Conservation (phyloP, 2,888 invertebrate species). For the Lasioglossum malachurum region DNA sequence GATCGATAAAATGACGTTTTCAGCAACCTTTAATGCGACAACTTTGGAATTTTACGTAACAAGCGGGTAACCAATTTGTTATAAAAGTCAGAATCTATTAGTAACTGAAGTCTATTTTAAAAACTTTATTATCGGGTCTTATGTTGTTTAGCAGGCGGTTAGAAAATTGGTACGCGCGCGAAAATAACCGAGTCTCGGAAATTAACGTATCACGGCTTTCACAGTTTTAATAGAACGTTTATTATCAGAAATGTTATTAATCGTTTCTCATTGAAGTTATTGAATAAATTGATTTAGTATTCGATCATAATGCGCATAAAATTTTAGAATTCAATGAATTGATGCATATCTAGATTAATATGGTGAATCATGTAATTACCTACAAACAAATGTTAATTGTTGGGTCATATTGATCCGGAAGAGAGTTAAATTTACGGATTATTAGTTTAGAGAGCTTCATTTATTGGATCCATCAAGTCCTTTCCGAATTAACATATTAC, state of each 20-base stretch:
- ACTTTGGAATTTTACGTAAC: neutral
- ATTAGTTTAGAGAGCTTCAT: neutral
- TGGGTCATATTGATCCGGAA: neutral
- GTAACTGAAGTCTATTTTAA: neutral
- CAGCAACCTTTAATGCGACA: neutral
- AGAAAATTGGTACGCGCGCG: too few relatives aligned
- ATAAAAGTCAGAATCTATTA: neutral
- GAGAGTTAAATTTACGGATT: neutral
- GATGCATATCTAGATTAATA: neutral
- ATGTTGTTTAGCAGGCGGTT: neutral
- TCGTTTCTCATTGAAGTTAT: neutral
- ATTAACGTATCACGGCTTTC: neutral
- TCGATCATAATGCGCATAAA: neutral
- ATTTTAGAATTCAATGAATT: neutral
- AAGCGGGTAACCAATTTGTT: neutral
- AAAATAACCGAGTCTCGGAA: neutral
- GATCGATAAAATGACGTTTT: neutral
- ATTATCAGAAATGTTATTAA: neutral
- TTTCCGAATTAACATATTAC: neutral
- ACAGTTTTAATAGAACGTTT: neutral
- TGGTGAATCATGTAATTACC: neutral
- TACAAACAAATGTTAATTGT: neutral
- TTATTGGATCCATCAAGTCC: neutral
- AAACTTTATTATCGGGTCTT: neutral
- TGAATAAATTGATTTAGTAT: neutral